Percentiles rank a stretch among this genome's conserved stretches.
phyloP scores from a whole-genome alignment of 2,113 vertebrate species.

The Theristicus caerulescens region DNA sequence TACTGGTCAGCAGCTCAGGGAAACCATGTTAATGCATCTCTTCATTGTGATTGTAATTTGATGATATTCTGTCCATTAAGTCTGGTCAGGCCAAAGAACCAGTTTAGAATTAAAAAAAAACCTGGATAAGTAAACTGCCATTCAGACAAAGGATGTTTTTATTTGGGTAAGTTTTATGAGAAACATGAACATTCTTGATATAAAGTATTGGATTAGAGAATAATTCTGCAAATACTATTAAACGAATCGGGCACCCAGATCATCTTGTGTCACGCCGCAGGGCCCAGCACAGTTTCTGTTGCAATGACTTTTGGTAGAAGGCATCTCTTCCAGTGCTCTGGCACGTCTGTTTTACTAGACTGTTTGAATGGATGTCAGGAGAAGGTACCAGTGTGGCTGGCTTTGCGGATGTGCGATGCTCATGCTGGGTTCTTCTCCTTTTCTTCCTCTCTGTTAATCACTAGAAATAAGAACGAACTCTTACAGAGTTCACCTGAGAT shows the following conservation, averaged over 20 bases:
- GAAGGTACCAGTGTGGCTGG: neutral
- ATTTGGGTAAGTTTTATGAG: neutral
- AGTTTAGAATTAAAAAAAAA: neutral
- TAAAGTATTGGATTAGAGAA: neutral
- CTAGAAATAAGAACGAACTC: neutral
- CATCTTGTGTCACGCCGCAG: neutral
- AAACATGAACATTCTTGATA: too few relatives aligned
- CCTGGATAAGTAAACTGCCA: neutral
- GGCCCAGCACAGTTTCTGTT: neutral
- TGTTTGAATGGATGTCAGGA: neutral
- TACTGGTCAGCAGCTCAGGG: neutral
- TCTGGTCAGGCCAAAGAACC: neutral
- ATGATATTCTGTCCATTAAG: accelerated
- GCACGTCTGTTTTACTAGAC: accelerated
- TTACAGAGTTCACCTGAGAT: neutral
- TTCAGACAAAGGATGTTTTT: neutral
- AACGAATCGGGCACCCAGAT: neutral
- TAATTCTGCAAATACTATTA: neutral
- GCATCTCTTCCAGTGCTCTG: neutral
- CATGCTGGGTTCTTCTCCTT: neutral
- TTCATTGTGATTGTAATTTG: neutral
- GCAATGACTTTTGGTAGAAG: accelerated
- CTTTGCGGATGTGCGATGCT: neutral
- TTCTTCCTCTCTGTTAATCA: neutral
- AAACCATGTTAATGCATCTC: accelerated